Evolutionary conservation across 2,888 invertebrate genomes (phyloP).

Genomic region (Dasypogon diadema): DNA sequence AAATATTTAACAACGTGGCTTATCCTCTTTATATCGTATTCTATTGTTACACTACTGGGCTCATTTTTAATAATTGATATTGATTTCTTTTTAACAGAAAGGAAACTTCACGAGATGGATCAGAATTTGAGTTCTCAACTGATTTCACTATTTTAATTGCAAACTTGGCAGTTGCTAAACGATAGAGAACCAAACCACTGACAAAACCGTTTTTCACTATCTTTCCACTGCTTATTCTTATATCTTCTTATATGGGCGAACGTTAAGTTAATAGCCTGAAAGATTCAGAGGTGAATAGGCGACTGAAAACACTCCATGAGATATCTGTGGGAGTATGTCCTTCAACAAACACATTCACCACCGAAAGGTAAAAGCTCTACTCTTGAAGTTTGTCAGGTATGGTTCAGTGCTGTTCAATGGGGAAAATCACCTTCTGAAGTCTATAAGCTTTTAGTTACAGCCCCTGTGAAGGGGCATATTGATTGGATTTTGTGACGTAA

Average conservation of each 20-base stretch:
- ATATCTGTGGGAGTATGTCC: conserved; percentile 41
- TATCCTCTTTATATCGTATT: too few species aligned
- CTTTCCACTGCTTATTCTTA: conserved; percentile 27
- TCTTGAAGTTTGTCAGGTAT: background rate
- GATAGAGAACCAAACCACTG: background rate
- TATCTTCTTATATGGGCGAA: conserved; percentile 11
- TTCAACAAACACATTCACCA: conserved; percentile 41
- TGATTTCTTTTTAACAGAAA: background rate
- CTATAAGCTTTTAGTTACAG: conserved; percentile 9
- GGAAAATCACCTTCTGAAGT: background rate
- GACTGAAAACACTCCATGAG: conserved; percentile 48
- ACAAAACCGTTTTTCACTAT: background rate
- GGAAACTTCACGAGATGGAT: background rate
- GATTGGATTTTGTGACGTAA: conserved; percentile 27
- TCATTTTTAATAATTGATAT: background rate
- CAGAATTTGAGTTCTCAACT: too few species aligned
- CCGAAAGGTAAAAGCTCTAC: conserved; percentile 13
- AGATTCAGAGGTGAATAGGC: conserved; percentile 51
- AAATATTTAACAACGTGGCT: too few species aligned
- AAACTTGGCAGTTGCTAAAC: background rate
- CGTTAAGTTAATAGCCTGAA: conserved; percentile 28
- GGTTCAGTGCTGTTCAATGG: conserved; percentile 9
- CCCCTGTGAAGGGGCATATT: conserved; percentile 30
- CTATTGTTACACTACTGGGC: background rate
- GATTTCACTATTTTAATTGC: background rate